Base-by-base conservation (phyloP, 2,113 vertebrate genomes). In the Colius striatus region DNA sequence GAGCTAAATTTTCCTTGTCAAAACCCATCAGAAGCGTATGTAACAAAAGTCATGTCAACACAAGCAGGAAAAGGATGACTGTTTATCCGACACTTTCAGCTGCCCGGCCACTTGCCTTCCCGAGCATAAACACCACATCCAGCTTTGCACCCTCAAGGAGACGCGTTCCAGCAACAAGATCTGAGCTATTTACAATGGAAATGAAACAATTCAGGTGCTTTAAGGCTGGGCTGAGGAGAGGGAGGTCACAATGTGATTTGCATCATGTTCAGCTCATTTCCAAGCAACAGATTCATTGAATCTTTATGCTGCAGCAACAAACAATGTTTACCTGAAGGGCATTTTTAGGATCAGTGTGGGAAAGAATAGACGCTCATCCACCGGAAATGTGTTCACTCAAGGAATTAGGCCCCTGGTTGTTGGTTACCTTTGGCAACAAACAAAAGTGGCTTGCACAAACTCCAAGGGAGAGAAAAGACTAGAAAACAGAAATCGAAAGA, bases 101-200 rank as follows among this genome's bases (percentile, higher is more conserved):
- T 47, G 41, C 11, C 50, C 62, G 48, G 61, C 30, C 61, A 26
- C 66, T 43, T 48, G 41, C 51, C 51, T 57, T 74, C 25, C 60
- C 50, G 58, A 45, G 66, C 11, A 3, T 5, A 43, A 54, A 30
- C n/a, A 32, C 13, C 29, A 27, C 47, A 10, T 41, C 53, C 68
- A 86, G 71, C 53, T 41, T 47, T 30, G 41, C 34, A 36, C 20
- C 0, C 0, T 30, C 51, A n/a, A 54, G 54, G 29, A 70, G 55
- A 70, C 4, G 3, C 1, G 2, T 14, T 17, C 30, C 0, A 0
- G 43, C 22, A 19, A 76, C 27, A 25, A 50, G 16, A 51, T 15
- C 20, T 1, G 1, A 47, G 34, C 41, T 51, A 60, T 47, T 60
- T 61, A 45, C 23, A 29, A 29, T 1, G 7, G 34, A 80, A 38